phyloP scores from a whole-genome alignment of 2,797 vertebrate genomes.

The Manis pentadactyla region DNA sequence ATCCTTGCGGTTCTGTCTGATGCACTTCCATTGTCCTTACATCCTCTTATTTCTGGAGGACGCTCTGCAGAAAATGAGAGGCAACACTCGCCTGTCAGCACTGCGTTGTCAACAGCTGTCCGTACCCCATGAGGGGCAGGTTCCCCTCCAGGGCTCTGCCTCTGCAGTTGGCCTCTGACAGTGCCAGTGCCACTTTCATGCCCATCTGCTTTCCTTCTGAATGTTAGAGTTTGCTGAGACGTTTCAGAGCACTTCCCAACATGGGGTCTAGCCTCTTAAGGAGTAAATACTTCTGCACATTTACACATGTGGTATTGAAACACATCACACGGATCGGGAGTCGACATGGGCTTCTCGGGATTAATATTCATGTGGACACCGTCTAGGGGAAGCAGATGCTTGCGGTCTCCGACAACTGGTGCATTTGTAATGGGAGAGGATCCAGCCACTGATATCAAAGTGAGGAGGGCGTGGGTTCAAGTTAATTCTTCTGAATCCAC shows the following conservation, averaged over 20 bases:
- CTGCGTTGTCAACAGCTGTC: background rate
- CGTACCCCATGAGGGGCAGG: background rate
- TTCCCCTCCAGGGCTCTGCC: background rate
- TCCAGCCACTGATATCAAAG: conserved; percentile 82
- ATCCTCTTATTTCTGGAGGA: fast-evolving
- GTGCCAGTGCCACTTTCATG: background rate
- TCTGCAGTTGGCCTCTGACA: background rate
- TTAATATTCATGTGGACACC: conserved; percentile 37
- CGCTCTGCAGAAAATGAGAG: background rate
- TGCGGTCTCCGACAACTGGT: background rate
- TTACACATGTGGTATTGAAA: conserved; percentile 23
- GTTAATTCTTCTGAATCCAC: conserved; percentile 83
- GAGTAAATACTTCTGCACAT: background rate
- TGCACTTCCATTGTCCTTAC: background rate
- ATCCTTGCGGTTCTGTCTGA: background rate
- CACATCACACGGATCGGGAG: background rate
- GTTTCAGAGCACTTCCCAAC: background rate
- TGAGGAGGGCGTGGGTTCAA: conserved; percentile 84
- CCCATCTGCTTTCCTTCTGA: conserved; percentile 40
- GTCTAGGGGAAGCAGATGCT: conserved; percentile 43
- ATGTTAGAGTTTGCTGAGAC: background rate
- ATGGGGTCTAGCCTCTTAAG: conserved; percentile 1
- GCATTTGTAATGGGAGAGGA: conserved; percentile 47
- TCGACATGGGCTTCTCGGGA: background rate
- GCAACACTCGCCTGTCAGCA: background rate